These are phyloP conservation scores for Brenthis ino DNA, from an alignment of 2,888 invertebrate genomes.

Conservation along the genomic window DNA sequence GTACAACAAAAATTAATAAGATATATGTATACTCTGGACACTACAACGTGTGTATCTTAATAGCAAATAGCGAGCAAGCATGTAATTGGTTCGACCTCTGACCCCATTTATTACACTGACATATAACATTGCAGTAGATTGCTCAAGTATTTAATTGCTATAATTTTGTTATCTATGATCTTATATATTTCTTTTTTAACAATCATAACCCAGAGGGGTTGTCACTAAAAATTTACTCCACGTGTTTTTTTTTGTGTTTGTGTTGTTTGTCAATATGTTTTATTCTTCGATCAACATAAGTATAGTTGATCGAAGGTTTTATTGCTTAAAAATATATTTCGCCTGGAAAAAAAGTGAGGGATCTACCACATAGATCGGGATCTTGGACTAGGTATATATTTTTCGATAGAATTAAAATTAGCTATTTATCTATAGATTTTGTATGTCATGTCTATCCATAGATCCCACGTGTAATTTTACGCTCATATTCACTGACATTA, in stretches of 20 bases:
- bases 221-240: no score
- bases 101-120: slow-evolving; percentile 16
- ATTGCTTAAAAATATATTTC: no score
- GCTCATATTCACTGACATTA: slow-evolving; percentile 7
- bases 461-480: slow-evolving; percentile 17
- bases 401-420: neutral
- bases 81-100: slow-evolving; percentile 29
- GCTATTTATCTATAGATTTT: neutral
- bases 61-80: slow-evolving; percentile 24
- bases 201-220: no score
- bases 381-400: no score
- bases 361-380: no score
- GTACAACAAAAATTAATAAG: slow-evolving; percentile 3
- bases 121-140: slow-evolving; percentile 2
- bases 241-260: no score
- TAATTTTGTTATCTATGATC: no score
- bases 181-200: no score
- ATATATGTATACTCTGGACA: slow-evolving; percentile 6
- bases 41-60: slow-evolving; percentile 25
- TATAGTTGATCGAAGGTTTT: no score
- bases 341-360: no score
- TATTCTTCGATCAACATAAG: no score
- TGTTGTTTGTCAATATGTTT: no score
- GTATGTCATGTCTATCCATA: neutral
- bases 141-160: neutral